Conservation (phyloP, 2,113 vertebrate genomes). For the Gila orcuttii region DNA sequence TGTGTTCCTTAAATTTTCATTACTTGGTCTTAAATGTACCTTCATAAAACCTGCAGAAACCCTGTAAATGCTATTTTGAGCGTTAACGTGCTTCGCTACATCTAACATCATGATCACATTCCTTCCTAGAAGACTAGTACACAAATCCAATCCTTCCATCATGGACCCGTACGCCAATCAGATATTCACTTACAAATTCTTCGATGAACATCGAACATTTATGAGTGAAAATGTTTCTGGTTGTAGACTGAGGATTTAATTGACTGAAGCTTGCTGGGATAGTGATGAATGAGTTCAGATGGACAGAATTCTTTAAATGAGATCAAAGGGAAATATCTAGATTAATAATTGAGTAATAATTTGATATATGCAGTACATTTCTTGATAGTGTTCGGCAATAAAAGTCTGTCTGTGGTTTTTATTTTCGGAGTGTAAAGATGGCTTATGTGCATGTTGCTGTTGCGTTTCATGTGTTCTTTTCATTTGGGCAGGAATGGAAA, state of each 20-base stretch:
- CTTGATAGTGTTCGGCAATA: constrained; percentile 35
- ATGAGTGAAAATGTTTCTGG: not conserved
- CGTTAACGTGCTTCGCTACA: not conserved
- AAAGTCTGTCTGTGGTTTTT: not conserved
- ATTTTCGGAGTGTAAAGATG: not conserved
- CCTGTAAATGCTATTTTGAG: too few relatives aligned
- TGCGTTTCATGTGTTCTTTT: not conserved
- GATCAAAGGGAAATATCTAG: not conserved
- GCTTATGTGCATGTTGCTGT: not conserved
- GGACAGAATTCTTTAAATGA: not conserved
- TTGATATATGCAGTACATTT: constrained; percentile 21
- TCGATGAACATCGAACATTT: not conserved
- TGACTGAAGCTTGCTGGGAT: not conserved
- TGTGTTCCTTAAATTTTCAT: too few relatives aligned
- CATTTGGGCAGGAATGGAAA: not conserved
- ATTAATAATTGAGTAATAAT: constrained; percentile 1
- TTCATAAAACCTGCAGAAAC: too few relatives aligned
- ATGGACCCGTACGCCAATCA: not conserved
- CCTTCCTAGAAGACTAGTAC: not conserved
- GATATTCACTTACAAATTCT: not conserved
- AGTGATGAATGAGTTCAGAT: not conserved
- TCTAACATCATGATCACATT: not conserved
- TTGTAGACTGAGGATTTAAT: not conserved
- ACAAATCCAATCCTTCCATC: not conserved
- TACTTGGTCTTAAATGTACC: too few relatives aligned